Evolutionary conservation across 2,888 invertebrate species (phyloP).

Genomic region (Siphlonurus alternatus): DNA sequence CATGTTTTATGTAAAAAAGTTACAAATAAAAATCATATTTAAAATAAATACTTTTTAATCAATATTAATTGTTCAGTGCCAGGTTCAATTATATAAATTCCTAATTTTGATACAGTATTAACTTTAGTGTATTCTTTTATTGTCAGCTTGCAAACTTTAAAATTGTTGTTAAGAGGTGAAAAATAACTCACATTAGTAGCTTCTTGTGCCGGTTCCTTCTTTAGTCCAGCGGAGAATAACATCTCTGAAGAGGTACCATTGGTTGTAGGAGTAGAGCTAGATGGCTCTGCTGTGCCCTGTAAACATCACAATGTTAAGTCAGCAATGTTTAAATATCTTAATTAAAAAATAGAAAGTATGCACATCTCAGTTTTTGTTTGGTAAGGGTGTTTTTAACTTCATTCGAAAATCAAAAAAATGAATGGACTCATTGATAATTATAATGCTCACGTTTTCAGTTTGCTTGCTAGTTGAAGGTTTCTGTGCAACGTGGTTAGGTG

Average conservation of each 20-base stretch:
- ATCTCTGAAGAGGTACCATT: conserved; percentile 45
- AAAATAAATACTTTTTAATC: too few species aligned
- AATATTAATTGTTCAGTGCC: too few species aligned
- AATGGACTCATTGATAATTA: too few species aligned
- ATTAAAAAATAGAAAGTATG: too few species aligned
- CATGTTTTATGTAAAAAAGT: background rate
- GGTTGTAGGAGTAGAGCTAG: conserved; percentile 14
- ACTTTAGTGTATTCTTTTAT: too few species aligned
- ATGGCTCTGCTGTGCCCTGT: conserved; percentile 7
- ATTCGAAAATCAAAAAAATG: too few species aligned
- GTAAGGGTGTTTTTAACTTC: too few species aligned
- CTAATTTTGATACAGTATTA: too few species aligned
- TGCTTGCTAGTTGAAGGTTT: conserved; percentile 26
- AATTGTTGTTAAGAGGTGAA: too few species aligned
- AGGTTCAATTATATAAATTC: too few species aligned
- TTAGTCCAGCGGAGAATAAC: conserved; percentile 55
- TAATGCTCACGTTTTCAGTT: conserved; percentile 27
- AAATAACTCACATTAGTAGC: conserved; percentile 8
- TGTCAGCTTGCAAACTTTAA: too few species aligned
- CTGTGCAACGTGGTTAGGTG: conserved; percentile 23
- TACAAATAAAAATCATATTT: background rate
- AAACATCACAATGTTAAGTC: background rate
- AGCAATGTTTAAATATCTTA: background rate
- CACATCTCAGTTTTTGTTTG: too few species aligned
- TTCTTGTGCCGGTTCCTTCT: conserved; percentile 27